Evolutionary conservation across 2,888 invertebrate genomes (phyloP).

Genomic region (Liposcelis brunnea): DNA sequence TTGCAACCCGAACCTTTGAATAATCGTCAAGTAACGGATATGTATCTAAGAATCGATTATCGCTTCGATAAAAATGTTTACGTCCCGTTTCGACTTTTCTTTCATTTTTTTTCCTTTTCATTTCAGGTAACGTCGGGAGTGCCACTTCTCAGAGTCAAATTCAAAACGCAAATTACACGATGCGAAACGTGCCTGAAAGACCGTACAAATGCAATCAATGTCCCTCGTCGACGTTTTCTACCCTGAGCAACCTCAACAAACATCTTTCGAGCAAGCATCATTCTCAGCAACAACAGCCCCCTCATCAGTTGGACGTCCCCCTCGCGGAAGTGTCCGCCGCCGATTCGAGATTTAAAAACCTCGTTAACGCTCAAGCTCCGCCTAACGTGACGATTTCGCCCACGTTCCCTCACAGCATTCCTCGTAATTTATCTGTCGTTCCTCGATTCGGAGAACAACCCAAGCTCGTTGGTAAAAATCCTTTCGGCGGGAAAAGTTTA

Average conservation of each 20-base stretch:
- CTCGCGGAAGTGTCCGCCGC: no score
- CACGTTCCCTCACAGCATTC: neutral
- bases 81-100: no score
- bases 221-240: conserved; percentile 67
- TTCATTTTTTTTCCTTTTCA: no score
- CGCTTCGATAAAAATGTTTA: no score
- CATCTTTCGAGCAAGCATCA: conserved; percentile 59
- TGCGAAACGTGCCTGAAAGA: conserved; percentile 54
- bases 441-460: neutral
- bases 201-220: conserved; percentile 66
- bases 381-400: conserved; percentile 6
- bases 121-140: neutral
- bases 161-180: conserved; percentile 28
- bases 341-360: conserved; percentile 9
- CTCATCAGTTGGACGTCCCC: neutral
- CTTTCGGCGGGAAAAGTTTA: conserved; percentile 7
- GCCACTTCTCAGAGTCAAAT: neutral
- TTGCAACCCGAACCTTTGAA: no score
- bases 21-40: no score
- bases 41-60: no score
- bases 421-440: neutral
- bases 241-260: conserved; percentile 59
- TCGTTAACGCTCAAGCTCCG: neutral
- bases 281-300: conserved; percentile 16
- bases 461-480: neutral